phyloP scores from a whole-genome alignment of 2,113 vertebrate genomes.

The Porphyrio hochstetteri region DNA sequence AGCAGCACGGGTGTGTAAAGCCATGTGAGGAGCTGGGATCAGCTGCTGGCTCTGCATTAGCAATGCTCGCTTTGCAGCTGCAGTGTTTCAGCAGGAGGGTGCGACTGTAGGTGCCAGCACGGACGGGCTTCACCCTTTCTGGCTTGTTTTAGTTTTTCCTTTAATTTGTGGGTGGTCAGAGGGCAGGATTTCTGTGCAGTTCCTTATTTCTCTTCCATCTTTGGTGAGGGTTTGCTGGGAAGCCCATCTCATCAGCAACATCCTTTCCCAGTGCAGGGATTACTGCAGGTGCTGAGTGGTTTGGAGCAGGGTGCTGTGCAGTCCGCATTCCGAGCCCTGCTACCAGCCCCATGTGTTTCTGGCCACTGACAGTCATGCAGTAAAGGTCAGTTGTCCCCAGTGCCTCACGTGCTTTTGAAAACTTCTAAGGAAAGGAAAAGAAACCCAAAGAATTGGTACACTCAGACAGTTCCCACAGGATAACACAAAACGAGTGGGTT shows the following conservation, averaged over 20 bases:
- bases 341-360: not conserved
- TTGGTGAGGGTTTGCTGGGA: not conserved
- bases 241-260: not conserved
- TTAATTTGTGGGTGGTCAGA: not conserved
- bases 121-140: too few species aligned
- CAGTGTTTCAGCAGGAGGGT: not conserved
- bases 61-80: not conserved
- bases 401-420: not conserved
- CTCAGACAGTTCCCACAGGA: not conserved
- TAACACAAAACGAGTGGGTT: not conserved
- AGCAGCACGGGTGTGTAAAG: not conserved
- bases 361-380: not conserved
- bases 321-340: not conserved
- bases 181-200: not conserved
- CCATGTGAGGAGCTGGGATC: not conserved
- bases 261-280: not conserved
- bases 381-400: too few species aligned
- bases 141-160: not conserved
- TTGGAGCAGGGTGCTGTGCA: not conserved
- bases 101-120: not conserved
- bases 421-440: not conserved
- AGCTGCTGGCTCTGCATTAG: not conserved
- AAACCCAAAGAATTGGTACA: not conserved
- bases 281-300: fast-evolving
- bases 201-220: not conserved